Evolutionary conservation across 92 coral and sea anemone genomes (phyloP).

Genomic region (Palythoa grandis): DNA sequence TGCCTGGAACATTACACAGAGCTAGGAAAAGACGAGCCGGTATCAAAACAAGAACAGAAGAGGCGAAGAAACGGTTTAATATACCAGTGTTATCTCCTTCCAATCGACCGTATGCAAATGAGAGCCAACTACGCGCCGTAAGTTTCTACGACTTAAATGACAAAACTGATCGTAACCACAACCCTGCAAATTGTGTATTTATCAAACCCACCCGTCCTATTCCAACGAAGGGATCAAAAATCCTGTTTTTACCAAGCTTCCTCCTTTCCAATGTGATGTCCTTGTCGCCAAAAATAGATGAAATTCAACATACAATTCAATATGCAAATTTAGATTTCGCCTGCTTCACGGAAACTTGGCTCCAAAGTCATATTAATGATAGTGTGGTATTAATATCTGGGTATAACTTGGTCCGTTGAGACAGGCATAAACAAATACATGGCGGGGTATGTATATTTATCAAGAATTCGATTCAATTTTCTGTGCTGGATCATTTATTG

Average conservation of each 20-base stretch:
- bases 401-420: constrained; percentile 27
- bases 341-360: constrained; percentile 51
- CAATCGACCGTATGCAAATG: constrained; percentile 28
- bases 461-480: constrained; percentile 39
- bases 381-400: constrained; percentile 32
- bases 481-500: constrained; percentile 28
- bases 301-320: constrained; percentile 18
- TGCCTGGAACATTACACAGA: constrained; percentile 34
- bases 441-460: constrained; percentile 44
- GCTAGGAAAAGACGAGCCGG: constrained; percentile 27
- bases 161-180: constrained; percentile 31
- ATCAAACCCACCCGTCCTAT: constrained; percentile 33
- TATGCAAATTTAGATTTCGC: constrained; percentile 47
- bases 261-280: constrained; percentile 47
- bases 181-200: constrained; percentile 44
- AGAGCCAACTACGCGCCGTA: constrained; percentile 28
- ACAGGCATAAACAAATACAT: constrained; percentile 23
- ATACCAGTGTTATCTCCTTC: constrained; percentile 22
- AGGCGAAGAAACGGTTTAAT: constrained; percentile 28
- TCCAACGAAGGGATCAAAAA: constrained; percentile 41
- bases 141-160: constrained; percentile 30
- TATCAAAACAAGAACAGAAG: constrained; percentile 32
- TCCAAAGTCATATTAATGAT: constrained; percentile 41
- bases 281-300: constrained; percentile 37
- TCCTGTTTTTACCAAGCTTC: constrained; percentile 44